Evolutionary conservation across 2,113 vertebrate species (phyloP).

Genomic region (Sakesphorus luctuosus): DNA sequence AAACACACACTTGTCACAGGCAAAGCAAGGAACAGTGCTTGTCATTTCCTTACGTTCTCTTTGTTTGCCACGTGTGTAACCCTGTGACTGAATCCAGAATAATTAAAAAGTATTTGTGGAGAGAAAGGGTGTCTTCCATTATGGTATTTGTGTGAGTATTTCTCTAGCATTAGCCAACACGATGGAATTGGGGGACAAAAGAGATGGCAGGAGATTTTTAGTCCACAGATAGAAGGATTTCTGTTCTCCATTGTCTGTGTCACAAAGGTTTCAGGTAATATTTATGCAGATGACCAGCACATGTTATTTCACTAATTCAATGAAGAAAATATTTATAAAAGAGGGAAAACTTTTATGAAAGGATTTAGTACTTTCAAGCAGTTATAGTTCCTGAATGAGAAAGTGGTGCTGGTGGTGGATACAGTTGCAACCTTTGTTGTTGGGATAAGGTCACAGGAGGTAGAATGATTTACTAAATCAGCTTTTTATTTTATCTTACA

Average conservation of each 20-base stretch:
- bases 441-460: background rate
- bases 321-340: background rate
- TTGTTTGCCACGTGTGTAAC: accelerated
- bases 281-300: background rate
- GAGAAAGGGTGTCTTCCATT: background rate
- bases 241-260: background rate
- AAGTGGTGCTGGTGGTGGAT: background rate
- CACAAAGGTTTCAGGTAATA: background rate
- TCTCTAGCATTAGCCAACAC: background rate
- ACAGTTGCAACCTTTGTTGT: background rate
- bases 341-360: background rate
- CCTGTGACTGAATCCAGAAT: background rate
- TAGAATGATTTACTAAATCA: background rate
- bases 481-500: background rate
- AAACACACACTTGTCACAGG: background rate
- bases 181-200: background rate
- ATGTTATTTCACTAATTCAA: background rate
- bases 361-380: background rate
- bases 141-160: background rate
- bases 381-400: background rate
- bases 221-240: background rate
- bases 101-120: background rate
- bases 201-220: background rate
- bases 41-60: background rate
- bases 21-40: background rate